A percentile compares a stretch with the other conserved stretches of the same genome.
Evolutionary conservation across 2,797 vertebrate species (phyloP).

Genomic region (Vespertilio murinus): DNA sequence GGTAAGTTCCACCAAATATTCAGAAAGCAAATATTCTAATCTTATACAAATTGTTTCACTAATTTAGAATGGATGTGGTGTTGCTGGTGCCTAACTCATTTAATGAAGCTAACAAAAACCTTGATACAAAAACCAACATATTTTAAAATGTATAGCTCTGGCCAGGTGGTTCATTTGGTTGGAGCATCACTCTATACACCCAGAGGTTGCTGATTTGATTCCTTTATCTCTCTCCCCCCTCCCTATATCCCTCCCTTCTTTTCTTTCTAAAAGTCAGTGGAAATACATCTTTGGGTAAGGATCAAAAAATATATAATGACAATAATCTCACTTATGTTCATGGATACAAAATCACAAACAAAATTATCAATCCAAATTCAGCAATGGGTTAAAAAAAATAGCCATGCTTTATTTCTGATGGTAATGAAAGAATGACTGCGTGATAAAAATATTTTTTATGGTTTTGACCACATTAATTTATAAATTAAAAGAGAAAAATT

Average conservation of each 20-base stretch:
- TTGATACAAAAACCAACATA: constrained; percentile 19
- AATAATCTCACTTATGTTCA: background rate
- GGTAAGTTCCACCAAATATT: background rate
- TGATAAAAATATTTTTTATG: background rate
- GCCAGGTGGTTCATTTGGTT: too few species aligned
- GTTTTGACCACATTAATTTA: background rate
- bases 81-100: background rate
- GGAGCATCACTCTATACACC: too few species aligned
- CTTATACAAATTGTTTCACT: background rate
- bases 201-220: too few species aligned
- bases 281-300: too few species aligned
- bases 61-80: background rate
- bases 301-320: too few species aligned
- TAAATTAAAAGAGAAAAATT: background rate
- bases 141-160: background rate
- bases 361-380: constrained; percentile 29
- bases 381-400: background rate
- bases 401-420: background rate
- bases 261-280: too few species aligned
- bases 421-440: constrained; percentile 22
- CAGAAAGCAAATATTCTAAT: background rate
- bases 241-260: too few species aligned
- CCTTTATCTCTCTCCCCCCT: too few species aligned
- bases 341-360: constrained; percentile 1
- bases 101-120: background rate